Evolutionary conservation across 2,113 vertebrate genomes (phyloP), one percentile per base, ranked within the genome.

Genomic region (Chionomys nivalis): DNA sequence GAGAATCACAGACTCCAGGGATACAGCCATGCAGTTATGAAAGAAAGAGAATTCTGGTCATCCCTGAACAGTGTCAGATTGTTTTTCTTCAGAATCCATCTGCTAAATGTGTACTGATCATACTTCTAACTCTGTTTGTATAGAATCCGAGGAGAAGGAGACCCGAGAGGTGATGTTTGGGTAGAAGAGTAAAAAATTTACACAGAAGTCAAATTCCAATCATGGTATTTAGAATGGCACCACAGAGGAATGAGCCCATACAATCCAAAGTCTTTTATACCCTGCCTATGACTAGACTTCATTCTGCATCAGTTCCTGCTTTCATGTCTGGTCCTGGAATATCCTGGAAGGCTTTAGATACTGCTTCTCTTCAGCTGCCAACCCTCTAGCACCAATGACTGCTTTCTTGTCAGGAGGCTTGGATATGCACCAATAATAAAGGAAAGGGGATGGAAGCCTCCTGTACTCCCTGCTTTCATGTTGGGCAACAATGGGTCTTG

Each of bases 101-200:
- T 36, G 10, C 17, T 81, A 42, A 36, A 24, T 55, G n/a, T 2
- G 78, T 55, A 63, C 8, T 83, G 9, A 68, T 63, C 72, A 33
- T 39, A 70, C 93, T 42, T 91, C 65, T 36, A 81, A 52, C 8
- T 39, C 10, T 49, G 17, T 7, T 72, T 52, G 73, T 92, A 73
- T 78, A 77, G 3, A 19, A 4, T 31, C 7, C 0, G 0, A 5
- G 39, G 8, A 4, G 1, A 4, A 2, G 8, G 10, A 2, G 0
- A 5, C 26, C 4, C 42, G 11, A 17, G 4, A 42, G 7, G 42
- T 13, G 3, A 49, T n/a, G 1, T 1, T 39, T 82, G 9, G 4
- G 2, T 55, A 90, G 19, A 90, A n/a, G 0, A 63, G 7, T 76
- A 17, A 85, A 81, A 33, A 36, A 86, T 47, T n/a, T 58, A 14